Base-by-base conservation (phyloP, 2,113 vertebrate species). In the Salvelinus namaycush region DNA sequence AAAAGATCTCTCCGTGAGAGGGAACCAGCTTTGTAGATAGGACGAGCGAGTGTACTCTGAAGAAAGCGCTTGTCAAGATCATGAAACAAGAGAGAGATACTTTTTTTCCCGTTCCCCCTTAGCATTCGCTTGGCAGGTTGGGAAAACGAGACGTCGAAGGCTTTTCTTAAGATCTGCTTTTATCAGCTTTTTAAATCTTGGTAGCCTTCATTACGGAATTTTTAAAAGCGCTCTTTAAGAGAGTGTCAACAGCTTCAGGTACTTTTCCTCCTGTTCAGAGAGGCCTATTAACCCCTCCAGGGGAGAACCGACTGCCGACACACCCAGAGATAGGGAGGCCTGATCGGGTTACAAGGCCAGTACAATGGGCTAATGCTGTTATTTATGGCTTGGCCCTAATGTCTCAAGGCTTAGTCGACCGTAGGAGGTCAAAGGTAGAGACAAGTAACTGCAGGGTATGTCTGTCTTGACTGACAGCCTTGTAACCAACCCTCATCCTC, bases 341-440 rank as follows among this genome's bases (percentile, higher is more conserved):
- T 74, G 80, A 83, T 89, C 81, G 26, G 76, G 75, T 90, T 90
- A 89, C 83, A 75, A 31, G 27, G 73, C 54, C n/a, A 26, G 79
- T 67, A 69, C 82, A 78, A 57, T 31, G 1, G 65, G 80, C 81
- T 86, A 88, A 88, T 82, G 87, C 70, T 85, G 65, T 83, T 90
- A 87, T 90, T 89, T 86, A 92, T 82, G 85, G 81, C 27, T 76
- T 73, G 1, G 72, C 74, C 57, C 77, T 90, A 90, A 89, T 83
- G 87, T 79, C 83, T 85, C 87, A 87, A 73, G 85, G 81, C 66
- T 84, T 75, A 78, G 76, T 77, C 79, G 84, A 77, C 59, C 26
- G 75, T 69, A 69, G 24, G 16, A 83, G 84, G 83, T 88, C 81
- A 88, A 79, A 89, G 86, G 75, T 75, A 79, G 77, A 84, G 64